phyloP scores from a whole-genome alignment of 2,888 invertebrate species.

The Crocallis elinguaria region DNA sequence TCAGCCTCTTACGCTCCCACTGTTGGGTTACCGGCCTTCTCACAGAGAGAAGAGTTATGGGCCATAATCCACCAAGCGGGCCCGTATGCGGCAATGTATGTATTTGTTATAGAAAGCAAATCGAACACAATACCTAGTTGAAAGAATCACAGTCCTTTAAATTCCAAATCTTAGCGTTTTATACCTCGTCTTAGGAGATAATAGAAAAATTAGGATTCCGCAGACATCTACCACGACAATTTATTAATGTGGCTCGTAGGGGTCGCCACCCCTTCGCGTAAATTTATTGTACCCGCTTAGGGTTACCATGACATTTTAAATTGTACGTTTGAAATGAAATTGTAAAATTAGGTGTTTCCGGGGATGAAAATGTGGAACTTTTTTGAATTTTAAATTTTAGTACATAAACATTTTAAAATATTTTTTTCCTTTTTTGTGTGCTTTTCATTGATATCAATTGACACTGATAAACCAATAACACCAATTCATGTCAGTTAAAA shows the following conservation, averaged over 20 bases:
- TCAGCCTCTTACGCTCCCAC: no score
- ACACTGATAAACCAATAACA: no score
- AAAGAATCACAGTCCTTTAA: not conserved
- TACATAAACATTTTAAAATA: no score
- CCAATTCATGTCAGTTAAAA: no score
- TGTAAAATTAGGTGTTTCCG: no score
- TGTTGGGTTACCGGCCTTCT: not conserved
- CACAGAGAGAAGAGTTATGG: not conserved
- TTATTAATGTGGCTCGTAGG: conserved; percentile 45
- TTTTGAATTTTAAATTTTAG: no score
- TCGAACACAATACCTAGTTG: not conserved
- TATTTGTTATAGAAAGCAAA: no score
- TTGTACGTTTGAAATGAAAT: not conserved
- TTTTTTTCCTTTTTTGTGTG: no score
- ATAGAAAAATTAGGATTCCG: conserved; percentile 46
- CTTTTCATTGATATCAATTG: no score
- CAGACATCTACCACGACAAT: conserved; percentile 42
- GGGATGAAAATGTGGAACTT: no score
- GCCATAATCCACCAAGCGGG: not conserved
- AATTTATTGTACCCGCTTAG: conserved; percentile 23
- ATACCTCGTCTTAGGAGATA: conserved; percentile 21
- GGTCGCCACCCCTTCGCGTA: conserved; percentile 18
- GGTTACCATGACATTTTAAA: conserved; percentile 10
- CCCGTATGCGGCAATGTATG: no score
- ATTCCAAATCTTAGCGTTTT: conserved; percentile 16